Evolutionary conservation across 2,113 vertebrate species (phyloP).

Genomic region (Hippopotamus amphibius): DNA sequence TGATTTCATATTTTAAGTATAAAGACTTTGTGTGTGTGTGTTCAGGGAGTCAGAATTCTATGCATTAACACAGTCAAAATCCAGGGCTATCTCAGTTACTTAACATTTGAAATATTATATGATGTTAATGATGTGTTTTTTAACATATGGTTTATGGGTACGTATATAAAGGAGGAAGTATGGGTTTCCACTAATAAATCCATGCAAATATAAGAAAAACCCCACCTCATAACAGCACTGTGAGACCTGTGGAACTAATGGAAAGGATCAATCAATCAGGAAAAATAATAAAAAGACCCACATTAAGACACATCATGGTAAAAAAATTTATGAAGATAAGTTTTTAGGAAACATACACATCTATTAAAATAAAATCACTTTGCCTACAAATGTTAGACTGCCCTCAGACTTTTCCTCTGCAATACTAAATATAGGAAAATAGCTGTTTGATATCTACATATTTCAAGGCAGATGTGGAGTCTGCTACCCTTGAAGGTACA

Average conservation of each 20-base stretch:
- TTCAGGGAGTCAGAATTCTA: background rate
- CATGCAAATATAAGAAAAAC: background rate
- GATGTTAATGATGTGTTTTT: background rate
- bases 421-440: background rate
- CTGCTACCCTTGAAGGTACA: background rate
- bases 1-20: background rate
- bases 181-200: background rate
- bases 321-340: background rate
- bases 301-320: background rate
- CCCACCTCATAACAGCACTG: background rate
- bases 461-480: background rate
- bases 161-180: background rate
- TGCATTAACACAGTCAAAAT: background rate
- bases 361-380: background rate
- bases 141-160: background rate
- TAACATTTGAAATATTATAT: slow-evolving; percentile 34
- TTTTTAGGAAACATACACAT: background rate
- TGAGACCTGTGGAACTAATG: background rate
- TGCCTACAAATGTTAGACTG: background rate
- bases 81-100: background rate
- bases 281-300: background rate
- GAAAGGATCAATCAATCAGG: background rate
- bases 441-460: background rate
- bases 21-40: background rate
- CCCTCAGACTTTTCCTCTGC: background rate